phyloP scores from a whole-genome alignment of 2,888 invertebrate genomes.

The Dromius quadrimaculatus region DNA sequence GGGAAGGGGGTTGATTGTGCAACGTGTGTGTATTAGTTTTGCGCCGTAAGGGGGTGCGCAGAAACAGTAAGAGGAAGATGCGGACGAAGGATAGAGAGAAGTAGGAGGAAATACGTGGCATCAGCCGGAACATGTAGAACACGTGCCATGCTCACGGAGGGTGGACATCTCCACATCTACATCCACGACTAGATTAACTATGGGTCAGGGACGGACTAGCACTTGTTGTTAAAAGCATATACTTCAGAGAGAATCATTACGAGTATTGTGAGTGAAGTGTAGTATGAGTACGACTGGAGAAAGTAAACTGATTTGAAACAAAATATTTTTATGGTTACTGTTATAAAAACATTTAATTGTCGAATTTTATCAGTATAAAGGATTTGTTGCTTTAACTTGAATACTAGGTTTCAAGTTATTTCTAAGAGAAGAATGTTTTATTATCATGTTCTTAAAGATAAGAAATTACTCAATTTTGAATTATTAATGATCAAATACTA shows the following conservation, averaged over 20 bases:
- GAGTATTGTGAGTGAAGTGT: not conserved
- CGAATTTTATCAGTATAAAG: no score
- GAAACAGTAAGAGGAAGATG: conserved; percentile 41
- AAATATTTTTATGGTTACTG: no score
- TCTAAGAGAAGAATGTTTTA: no score
- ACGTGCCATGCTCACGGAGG: conserved; percentile 61
- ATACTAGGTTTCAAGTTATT: no score
- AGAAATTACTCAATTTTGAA: no score
- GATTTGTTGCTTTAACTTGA: no score
- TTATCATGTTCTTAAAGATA: no score
- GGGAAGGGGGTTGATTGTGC: conserved; percentile 61
- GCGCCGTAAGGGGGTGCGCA: not conserved
- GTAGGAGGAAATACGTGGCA: conserved; percentile 54
- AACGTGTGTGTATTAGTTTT: conserved; percentile 7
- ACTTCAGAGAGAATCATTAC: not conserved
- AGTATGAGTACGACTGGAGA: no score
- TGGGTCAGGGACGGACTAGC: conserved; percentile 46
- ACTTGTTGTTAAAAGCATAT: no score
- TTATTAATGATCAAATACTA: no score
- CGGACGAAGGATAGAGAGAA: conserved; percentile 55
- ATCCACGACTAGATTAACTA: conserved; percentile 63
- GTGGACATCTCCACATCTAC: conserved; percentile 63
- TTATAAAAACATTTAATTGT: no score
- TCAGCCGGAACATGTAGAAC: conserved; percentile 59
- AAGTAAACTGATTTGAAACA: no score